A percentile compares a stretch with the other conserved stretches of the same genome.
These are phyloP conservation scores for Onychostoma macrolepis DNA, from an alignment of 2,113 vertebrate genomes.

Conservation along the genomic window DNA sequence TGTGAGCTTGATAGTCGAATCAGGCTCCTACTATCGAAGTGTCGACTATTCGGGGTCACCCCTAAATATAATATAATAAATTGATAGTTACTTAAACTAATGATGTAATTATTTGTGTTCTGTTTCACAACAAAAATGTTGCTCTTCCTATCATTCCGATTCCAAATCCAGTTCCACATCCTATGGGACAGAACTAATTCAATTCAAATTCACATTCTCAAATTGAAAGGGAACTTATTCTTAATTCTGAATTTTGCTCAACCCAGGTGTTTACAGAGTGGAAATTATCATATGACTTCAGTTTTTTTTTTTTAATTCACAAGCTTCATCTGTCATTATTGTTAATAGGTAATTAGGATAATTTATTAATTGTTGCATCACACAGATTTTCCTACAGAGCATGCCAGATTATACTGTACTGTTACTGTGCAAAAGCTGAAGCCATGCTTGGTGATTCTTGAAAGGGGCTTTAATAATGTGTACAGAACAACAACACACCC, in stretches of 20 bases:
- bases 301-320: constrained; percentile 50
- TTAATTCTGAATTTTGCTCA: constrained; percentile 31
- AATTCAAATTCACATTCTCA: constrained; percentile 1
- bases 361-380: not conserved
- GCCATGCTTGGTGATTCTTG: constrained; percentile 60
- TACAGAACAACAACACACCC: constrained; percentile 65
- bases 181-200: not conserved
- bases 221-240: not conserved
- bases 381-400: not conserved
- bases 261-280: constrained; percentile 4
- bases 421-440: constrained; percentile 59
- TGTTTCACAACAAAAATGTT: not conserved
- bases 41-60: no score
- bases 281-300: constrained; percentile 64
- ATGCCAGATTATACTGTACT: constrained; percentile 19
- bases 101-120: not conserved
- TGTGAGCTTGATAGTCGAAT: no score
- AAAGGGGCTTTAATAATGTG: constrained; percentile 48
- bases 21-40: no score
- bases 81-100: not conserved
- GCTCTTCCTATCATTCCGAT: not conserved
- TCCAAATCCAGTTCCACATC: not conserved
- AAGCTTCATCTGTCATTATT: not conserved
- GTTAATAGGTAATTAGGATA: not conserved
- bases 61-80: no score